Base-by-base conservation (phyloP, 2,888 invertebrate genomes). In the Limenitis camilla region DNA sequence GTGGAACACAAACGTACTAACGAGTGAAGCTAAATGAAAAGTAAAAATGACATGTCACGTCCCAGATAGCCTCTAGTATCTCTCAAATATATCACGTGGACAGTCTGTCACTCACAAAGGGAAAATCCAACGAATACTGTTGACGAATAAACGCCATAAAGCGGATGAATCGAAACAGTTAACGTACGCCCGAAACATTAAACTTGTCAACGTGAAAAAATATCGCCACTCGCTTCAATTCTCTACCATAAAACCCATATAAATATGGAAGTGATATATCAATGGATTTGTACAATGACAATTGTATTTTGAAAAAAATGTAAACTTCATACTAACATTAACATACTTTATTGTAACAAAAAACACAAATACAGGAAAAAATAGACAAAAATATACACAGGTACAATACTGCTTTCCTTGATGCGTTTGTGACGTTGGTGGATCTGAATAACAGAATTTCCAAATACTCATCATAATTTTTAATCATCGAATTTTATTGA, bases 161-260 rank as follows among this genome's bases (percentile, higher is more conserved):
- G 52, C 52, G 33, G 49, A 49, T 38, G 36, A 36, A 55, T 55
- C 49, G 52, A 49, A 52, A 52, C 52, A 45, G 52, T 49, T 52
- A 55, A 55, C 48, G 52, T 49, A 31, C 41, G 44, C 44, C 27
- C 41, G 45, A 52, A 11, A 52, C 55, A 55, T 52, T 55, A 52
- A 49, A 55, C 40, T 49, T 52, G 52, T 55, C 55, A 55, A 35
- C 55, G 38, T 49, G 44, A 38, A 49, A 52, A 55, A 42, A 55
- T 55, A 55, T 55, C 10, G 41, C 48, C 27, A 30, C 29, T 11
- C 33, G 33, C 38, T 40, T 52, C 47, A 47, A 48, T 49, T 52
- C 31, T 45, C 47, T 40, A 40, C 49, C 40, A 36, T 52, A 33
- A 45, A 55, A 55, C 38, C 47, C 31, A 38, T 36, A 52, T 52